Evolutionary conservation across 2,797 vertebrate genomes (phyloP).

Genomic region (Urosaurus nigricauda): DNA sequence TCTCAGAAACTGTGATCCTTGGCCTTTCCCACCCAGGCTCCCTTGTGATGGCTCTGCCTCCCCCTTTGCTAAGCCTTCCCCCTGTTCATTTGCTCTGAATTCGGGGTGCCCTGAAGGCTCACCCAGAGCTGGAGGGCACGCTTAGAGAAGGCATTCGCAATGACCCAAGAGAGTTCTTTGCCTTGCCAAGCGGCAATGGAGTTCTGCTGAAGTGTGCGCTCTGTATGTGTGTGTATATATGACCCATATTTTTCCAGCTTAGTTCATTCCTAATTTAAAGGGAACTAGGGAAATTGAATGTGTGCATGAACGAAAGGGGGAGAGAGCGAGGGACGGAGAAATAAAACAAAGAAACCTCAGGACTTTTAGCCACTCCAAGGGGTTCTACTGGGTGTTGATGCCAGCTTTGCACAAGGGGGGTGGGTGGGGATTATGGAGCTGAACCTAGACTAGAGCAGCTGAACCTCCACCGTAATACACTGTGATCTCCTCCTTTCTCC

Average conservation of each 20-base stretch:
- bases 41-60: accelerated
- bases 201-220: not conserved
- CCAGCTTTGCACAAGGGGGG: not conserved
- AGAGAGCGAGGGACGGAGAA: too few species aligned
- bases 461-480: not conserved
- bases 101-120: not conserved
- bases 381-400: too few species aligned
- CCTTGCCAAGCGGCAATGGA: not conserved
- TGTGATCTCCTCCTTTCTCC: not conserved
- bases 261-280: slow-evolving; percentile 19
- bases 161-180: not conserved
- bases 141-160: not conserved
- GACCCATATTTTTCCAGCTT: slow-evolving; percentile 33
- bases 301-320: not conserved
- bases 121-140: not conserved
- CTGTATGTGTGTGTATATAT: not conserved
- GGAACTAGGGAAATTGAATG: not conserved
- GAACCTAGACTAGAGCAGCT: not conserved
- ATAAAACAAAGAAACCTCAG: too few species aligned
- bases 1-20: not conserved
- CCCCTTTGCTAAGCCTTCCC: not conserved
- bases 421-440: not conserved
- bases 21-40: not conserved
- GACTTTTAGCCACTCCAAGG: not conserved
- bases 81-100: not conserved